These are phyloP conservation scores for Epizoanthus ramosus DNA, from an alignment of 92 coral and sea anemone genomes.

Conservation along the genomic window DNA sequence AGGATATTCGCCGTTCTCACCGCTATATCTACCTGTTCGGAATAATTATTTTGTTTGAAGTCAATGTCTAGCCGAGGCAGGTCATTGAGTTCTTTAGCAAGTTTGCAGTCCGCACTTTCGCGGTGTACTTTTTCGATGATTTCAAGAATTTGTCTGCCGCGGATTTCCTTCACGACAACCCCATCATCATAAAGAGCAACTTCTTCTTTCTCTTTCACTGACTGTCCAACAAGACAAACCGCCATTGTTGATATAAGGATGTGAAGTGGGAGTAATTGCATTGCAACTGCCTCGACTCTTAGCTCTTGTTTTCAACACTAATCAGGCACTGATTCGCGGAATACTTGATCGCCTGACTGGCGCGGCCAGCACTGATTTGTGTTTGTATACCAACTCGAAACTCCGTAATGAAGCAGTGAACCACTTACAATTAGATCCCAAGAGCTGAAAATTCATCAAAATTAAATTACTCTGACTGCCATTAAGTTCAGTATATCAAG, in stretches of 20 bases:
- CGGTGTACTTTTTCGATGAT: constrained; percentile 72
- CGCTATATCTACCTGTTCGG: constrained; percentile 68
- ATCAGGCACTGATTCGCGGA: too few species aligned
- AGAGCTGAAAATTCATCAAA: background rate
- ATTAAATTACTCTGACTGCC: background rate
- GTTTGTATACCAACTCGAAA: too few species aligned
- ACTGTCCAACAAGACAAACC: background rate
- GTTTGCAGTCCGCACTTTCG: constrained; percentile 72
- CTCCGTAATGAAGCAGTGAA: too few species aligned
- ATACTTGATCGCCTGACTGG: background rate
- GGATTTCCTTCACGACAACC: constrained; percentile 11
- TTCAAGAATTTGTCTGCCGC: constrained; percentile 56
- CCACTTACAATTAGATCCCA: too few species aligned
- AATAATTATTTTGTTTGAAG: background rate
- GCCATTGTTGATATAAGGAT: constrained; percentile 27
- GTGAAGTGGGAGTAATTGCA: constrained; percentile 30
- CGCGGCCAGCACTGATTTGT: too few species aligned
- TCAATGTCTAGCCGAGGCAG: constrained; percentile 50
- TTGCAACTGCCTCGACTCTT: constrained; percentile 1
- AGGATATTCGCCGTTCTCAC: constrained; percentile 76
- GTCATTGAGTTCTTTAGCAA: constrained; percentile 63
- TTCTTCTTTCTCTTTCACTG: background rate
- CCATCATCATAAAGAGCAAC: constrained; percentile 7
- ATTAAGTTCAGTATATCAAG: background rate
- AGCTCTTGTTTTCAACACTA: background rate